Evolutionary conservation across 37 sponge, comb jelly and placozoan species (phyloP), one percentile per base, ranked within the genome.

Genomic region (Tethya wilhelma): DNA sequence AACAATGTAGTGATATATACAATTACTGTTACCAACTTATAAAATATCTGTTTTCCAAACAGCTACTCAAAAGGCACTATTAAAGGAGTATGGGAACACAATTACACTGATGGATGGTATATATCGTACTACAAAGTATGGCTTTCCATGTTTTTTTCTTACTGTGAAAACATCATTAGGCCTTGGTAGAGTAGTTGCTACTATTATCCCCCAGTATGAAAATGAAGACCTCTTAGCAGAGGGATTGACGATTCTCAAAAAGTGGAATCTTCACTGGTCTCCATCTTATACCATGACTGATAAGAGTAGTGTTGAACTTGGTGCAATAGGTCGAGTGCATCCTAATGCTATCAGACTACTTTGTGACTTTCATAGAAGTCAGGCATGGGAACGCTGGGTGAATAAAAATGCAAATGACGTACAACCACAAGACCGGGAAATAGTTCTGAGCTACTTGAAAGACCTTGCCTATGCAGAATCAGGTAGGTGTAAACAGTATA

Each of bases 91-190:
- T 56, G 75, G 75, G 2, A 74, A 74, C 32, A 53, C 28, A 22
- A 40, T 74, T 37, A 56, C 58, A 40, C 5, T 49, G 2, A 74
- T 74, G 75, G 75, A 74, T 74, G 56, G 42, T 40, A 53, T 74
- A 53, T 74, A 74, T 30, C 75, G 59, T 32, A 74, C 75, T 34
- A 74, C 75, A 17, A 74, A 74, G 59, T 73, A 82, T 82, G 82
- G 74, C 33, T 82, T 82, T 71, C 82, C 82, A 73, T 82, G 82
- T 38, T 82, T 82, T 65, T 82, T 82, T 49, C 49, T 82, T 25
- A 59, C 58, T 58, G 82, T 73, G 55, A 82, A 82, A 72, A 82
- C 82, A 1, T 67, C 82, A 20, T 37, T 82, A 25, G 82, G 82
- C 19, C 20, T 82, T 37, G 82, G 82, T 7, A 38, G 65, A 40